These are phyloP conservation scores for Siniperca obscura DNA, from an alignment of 2,797 vertebrate genomes.

Conservation along the genomic window DNA sequence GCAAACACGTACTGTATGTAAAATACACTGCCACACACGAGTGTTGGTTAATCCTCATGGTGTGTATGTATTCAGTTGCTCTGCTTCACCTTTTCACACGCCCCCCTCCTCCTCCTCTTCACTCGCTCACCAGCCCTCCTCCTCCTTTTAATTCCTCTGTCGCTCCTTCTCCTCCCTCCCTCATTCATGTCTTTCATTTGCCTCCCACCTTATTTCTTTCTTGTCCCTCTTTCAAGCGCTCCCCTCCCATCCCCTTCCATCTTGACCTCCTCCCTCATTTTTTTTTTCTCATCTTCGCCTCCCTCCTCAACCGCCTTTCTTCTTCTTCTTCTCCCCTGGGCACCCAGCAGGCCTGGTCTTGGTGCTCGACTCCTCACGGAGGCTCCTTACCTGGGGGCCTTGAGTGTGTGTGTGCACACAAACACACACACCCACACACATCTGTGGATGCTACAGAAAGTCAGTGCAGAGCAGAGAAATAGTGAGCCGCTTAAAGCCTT, in stretches of 20 bases:
- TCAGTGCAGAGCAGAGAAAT: slow-evolving; percentile 61
- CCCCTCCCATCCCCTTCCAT: slow-evolving; percentile 66
- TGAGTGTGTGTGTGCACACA: slow-evolving; percentile 27
- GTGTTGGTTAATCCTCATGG: slow-evolving; percentile 66
- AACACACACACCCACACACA: slow-evolving; percentile 57
- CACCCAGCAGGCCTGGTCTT: slow-evolving; percentile 90
- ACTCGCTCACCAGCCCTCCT: slow-evolving; percentile 50
- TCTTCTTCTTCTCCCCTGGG: slow-evolving; percentile 85
- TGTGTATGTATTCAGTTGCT: slow-evolving; percentile 64
- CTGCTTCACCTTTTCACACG: slow-evolving; percentile 45
- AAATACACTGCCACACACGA: slow-evolving; percentile 50
- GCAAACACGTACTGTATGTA: slow-evolving; percentile 66
- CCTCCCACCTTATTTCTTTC: slow-evolving; percentile 71
- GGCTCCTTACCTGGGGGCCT: slow-evolving; percentile 90
- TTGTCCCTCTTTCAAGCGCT: slow-evolving; percentile 61
- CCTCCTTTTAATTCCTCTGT: slow-evolving; percentile 60
- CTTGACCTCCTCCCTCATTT: slow-evolving; percentile 69
- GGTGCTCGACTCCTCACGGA: slow-evolving; percentile 92
- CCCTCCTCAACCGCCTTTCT: slow-evolving; percentile 71
- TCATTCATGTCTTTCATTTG: slow-evolving; percentile 64
- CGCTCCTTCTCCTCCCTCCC: slow-evolving; percentile 52
- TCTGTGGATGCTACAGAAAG: slow-evolving; percentile 65
- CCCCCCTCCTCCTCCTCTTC: slow-evolving; percentile 27
- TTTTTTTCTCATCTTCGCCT: slow-evolving; percentile 55
- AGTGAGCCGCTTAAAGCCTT: slow-evolving; percentile 83